Percentiles rank a stretch among this genome's conserved stretches.
phyloP scores from a whole-genome alignment of 2,888 invertebrate genomes.

The Tortricodes alternella region DNA sequence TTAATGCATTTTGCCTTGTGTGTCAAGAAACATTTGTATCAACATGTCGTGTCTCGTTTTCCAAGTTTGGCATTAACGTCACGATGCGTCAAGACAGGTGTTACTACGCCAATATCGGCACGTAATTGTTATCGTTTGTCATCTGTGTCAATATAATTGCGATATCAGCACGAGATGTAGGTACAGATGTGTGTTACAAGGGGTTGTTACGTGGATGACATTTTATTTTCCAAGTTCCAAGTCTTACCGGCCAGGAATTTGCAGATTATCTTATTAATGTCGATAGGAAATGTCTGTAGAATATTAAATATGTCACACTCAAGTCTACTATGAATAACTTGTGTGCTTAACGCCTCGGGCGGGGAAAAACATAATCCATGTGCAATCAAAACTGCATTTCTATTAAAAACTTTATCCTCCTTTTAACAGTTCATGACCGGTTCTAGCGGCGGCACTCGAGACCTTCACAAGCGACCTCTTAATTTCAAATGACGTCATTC shows the following conservation, averaged over 20 bases:
- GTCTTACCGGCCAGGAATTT: too few relatives aligned
- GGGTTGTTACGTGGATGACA: not conserved
- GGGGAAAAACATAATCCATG: not conserved
- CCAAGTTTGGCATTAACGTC: not conserved
- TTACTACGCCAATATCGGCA: not conserved
- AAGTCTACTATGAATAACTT: too few relatives aligned
- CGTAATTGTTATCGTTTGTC: not conserved
- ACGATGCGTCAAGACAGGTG: not conserved
- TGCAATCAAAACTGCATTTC: not conserved
- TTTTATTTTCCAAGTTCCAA: not conserved
- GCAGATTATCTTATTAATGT: too few relatives aligned
- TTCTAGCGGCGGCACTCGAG: not conserved
- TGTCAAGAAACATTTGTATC: too few relatives aligned
- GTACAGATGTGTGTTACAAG: not conserved
- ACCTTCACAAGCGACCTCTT: not conserved
- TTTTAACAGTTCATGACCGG: not conserved
- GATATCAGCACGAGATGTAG: not conserved
- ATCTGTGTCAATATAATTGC: not conserved
- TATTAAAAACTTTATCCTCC: slow-evolving; percentile 10
- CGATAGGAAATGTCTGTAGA: too few relatives aligned
- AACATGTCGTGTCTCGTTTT: too few relatives aligned
- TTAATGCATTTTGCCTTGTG: too few relatives aligned
- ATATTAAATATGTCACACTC: too few relatives aligned
- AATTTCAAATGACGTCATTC: slow-evolving; percentile 28
- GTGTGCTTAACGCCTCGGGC: too few relatives aligned